Conservation (phyloP, 2,888 invertebrate genomes). For the Eurytoma adleriae region DNA sequence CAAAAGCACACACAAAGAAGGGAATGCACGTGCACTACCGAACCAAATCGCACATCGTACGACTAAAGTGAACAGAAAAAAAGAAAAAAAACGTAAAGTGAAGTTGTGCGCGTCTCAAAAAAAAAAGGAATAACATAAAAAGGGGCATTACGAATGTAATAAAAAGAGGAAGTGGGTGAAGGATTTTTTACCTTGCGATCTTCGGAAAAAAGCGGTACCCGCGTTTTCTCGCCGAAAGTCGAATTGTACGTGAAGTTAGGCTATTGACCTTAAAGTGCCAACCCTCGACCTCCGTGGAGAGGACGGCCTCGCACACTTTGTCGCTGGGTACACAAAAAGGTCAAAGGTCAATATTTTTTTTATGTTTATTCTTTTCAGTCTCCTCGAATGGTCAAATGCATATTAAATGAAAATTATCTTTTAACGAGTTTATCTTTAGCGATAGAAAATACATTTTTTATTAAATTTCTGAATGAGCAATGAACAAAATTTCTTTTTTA, state of each 20-base stretch:
- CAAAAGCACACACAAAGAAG: background rate
- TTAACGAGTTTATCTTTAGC: too few relatives aligned
- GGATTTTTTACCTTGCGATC: conserved; percentile 71
- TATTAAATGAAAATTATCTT: too few relatives aligned
- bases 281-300: conserved; percentile 73
- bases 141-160: background rate
- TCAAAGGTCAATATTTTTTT: background rate
- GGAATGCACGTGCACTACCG: background rate
- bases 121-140: background rate
- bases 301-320: conserved; percentile 74
- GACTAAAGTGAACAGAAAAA: conserved; percentile 21
- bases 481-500: too few relatives aligned
- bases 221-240: conserved; percentile 74
- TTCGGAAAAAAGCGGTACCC: conserved; percentile 74
- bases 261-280: conserved; percentile 75
- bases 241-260: conserved; percentile 72
- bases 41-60: background rate
- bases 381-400: too few relatives aligned
- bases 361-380: background rate
- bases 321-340: conserved; percentile 64
- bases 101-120: conserved; percentile 35
- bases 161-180: background rate
- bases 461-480: too few relatives aligned
- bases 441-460: too few relatives aligned
- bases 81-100: conserved; percentile 21